Evolutionary conservation across 2,888 invertebrate species (phyloP).

Genomic region (Drosophila cognata): DNA sequence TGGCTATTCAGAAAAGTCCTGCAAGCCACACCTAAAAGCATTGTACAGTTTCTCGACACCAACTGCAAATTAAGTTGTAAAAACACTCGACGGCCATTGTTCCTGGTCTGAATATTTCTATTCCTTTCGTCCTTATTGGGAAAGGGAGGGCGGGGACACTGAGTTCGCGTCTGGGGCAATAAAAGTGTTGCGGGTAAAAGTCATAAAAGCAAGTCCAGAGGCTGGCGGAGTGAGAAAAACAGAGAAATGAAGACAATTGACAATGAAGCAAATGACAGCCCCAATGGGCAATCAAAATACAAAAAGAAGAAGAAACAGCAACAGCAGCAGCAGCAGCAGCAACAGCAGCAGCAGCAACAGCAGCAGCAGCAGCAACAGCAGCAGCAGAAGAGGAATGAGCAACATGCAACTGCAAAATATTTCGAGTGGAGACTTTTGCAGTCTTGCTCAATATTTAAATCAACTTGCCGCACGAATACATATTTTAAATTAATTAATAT

Average conservation of each 20-base stretch:
- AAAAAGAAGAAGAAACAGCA: background rate
- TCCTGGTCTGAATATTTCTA: conserved; percentile 11
- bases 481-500: conserved; percentile 11
- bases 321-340: background rate
- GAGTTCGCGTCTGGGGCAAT: conserved; percentile 56
- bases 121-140: background rate
- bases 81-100: conserved; percentile 60
- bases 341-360: background rate
- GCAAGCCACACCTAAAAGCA: conserved; percentile 65
- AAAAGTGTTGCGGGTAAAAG: conserved; percentile 70
- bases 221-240: conserved; percentile 21
- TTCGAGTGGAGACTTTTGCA: conserved; percentile 5
- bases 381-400: background rate
- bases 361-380: background rate
- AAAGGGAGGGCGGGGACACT: background rate
- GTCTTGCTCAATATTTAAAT: conserved; percentile 21
- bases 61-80: conserved; percentile 75
- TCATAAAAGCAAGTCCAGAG: conserved; percentile 69
- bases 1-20: conserved; percentile 31
- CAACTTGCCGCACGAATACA: background rate
- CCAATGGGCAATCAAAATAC: conserved; percentile 52
- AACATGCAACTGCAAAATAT: conserved; percentile 5
- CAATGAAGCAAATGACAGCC: conserved; percentile 74
- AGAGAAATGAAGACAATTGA: conserved; percentile 70
- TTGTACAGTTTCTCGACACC: conserved; percentile 52